Evolutionary conservation across 1,140 invertebrate species (phyloP).

Genomic region (Drosophila lini): DNA sequence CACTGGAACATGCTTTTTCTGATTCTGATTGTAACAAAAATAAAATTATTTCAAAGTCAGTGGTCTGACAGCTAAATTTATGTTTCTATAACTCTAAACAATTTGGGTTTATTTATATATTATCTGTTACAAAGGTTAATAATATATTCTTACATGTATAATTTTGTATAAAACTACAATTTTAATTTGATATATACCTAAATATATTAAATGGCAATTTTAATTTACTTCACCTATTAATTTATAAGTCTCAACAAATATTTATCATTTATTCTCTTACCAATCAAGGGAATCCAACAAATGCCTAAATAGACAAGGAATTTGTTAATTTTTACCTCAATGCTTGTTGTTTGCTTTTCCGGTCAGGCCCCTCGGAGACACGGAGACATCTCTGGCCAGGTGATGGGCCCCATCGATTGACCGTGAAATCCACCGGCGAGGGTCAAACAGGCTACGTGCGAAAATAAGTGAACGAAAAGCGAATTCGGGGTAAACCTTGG

Average conservation of each 20-base stretch:
- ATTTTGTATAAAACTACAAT: too few species aligned
- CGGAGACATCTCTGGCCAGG: constrained; percentile 15
- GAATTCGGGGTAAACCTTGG: constrained; percentile 42
- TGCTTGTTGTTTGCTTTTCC: constrained; percentile 29
- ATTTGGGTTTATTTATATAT: too few species aligned
- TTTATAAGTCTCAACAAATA: neutral
- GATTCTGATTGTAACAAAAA: neutral
- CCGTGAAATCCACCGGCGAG: constrained; percentile 34
- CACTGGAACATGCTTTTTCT: constrained; percentile 10
- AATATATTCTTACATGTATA: too few species aligned
- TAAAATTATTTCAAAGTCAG: neutral
- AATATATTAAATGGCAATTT: too few species aligned
- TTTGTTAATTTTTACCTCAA: neutral
- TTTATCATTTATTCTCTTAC: neutral
- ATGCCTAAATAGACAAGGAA: too few species aligned
- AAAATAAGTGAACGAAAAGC: constrained; percentile 21
- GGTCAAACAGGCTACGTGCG: constrained; percentile 23
- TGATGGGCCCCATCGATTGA: constrained; percentile 22
- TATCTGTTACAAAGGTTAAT: too few species aligned
- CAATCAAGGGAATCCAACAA: too few species aligned
- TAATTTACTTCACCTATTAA: neutral
- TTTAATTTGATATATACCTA: too few species aligned
- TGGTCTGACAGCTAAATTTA: neutral
- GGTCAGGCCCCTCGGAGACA: constrained; percentile 25
- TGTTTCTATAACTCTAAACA: too few species aligned